These are phyloP conservation scores for Geopemphigus sp. DNA, from an alignment of 1,140 invertebrate species.

Conservation along the genomic window DNA sequence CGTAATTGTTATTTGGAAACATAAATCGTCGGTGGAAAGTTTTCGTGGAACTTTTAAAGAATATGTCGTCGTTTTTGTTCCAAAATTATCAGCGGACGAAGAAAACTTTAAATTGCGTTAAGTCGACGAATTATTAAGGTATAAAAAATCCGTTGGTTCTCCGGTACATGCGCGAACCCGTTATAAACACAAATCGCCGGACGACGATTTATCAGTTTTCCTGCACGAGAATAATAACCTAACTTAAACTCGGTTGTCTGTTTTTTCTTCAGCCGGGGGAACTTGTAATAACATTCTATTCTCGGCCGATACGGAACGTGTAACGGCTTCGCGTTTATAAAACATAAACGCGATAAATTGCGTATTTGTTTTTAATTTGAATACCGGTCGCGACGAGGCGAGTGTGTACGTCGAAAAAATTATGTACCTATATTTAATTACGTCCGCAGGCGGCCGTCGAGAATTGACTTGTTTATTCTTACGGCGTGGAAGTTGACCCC, in stretches of 20 bases:
- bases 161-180: not conserved
- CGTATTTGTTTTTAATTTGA: conserved; percentile 4
- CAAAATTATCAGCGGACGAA: no score
- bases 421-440: conserved; percentile 5
- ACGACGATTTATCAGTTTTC: no score
- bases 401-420: not conserved
- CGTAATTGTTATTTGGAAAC: no score
- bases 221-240: conserved; percentile 17
- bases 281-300: not conserved
- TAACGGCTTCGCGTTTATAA: no score
- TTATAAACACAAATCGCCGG: not conserved
- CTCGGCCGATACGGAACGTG: conserved; percentile 3
- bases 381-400: not conserved
- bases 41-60: no score
- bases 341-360: no score
- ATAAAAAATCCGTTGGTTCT: no score
- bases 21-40: no score
- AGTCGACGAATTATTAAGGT: no score
- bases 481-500: not conserved
- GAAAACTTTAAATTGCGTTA: no score
- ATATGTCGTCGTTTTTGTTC: no score
- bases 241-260: no score
- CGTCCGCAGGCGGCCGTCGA: not conserved
- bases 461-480: conserved; percentile 30
- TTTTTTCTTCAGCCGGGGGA: not conserved